Evolutionary conservation across 2,888 invertebrate species (phyloP).

Genomic region (Protophormia terraenovae): DNA sequence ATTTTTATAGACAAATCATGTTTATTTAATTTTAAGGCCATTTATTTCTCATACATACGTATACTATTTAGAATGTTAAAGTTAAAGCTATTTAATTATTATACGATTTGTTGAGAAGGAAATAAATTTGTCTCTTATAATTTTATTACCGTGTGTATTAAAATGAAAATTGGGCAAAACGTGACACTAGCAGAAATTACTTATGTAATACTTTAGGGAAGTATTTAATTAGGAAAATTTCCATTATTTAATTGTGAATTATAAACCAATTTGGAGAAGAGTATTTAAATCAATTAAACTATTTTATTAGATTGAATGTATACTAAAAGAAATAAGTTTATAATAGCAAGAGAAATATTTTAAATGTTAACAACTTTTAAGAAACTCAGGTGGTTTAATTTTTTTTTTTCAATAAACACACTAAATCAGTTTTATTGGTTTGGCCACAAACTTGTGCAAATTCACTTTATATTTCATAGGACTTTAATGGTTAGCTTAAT

Average conservation of each 20-base stretch:
- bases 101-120: not conserved
- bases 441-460: too few species aligned
- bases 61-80: not conserved
- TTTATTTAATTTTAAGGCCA: not conserved
- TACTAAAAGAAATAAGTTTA: too few species aligned
- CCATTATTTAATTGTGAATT: not conserved
- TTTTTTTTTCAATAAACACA: too few species aligned
- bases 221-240: not conserved
- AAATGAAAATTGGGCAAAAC: not conserved
- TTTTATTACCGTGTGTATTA: not conserved
- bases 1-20: constrained; percentile 3
- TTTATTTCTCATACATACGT: not conserved
- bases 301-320: not conserved
- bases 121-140: not conserved
- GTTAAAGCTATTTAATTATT: not conserved
- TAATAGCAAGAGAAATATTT: too few species aligned
- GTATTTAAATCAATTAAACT: not conserved
- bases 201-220: not conserved
- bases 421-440: too few species aligned
- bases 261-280: not conserved
- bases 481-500: too few species aligned
- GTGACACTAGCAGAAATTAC: not conserved
- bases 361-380: too few species aligned
- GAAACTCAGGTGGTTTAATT: too few species aligned
- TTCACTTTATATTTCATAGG: too few species aligned